A percentile compares a stretch with the other conserved stretches of the same genome.
Conservation (phyloP, 2,113 vertebrate species). For the Cricetomys ansorgei region DNA sequence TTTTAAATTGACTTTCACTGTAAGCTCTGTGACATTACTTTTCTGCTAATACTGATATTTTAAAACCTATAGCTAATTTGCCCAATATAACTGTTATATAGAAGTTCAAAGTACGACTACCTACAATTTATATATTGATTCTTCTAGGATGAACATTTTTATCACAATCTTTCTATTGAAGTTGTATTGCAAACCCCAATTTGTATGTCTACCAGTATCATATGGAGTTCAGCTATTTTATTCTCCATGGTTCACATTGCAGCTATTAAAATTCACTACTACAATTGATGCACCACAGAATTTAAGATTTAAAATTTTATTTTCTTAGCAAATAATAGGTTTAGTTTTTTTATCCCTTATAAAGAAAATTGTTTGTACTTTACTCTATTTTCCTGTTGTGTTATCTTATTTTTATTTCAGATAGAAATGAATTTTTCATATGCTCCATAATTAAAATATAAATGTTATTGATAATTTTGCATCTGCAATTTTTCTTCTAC, state of each 20-base stretch:
- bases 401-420: not conserved
- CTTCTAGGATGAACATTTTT: not conserved
- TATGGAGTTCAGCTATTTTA: not conserved
- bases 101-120: not conserved
- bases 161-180: not conserved
- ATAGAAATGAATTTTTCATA: not conserved
- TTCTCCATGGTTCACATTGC: not conserved
- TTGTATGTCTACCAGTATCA: not conserved
- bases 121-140: not conserved
- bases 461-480: not conserved
- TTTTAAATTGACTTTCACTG: not conserved
- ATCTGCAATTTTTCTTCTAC: not conserved
- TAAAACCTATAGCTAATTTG: not conserved
- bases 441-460: not conserved
- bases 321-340: not conserved
- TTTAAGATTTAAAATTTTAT: constrained; percentile 3
- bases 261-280: not conserved
- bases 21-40: not conserved
- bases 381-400: not conserved
- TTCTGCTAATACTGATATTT: not conserved
- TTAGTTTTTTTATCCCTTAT: not conserved
- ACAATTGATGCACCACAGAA: not conserved
- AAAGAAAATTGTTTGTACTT: not conserved
- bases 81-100: not conserved
- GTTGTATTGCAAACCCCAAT: not conserved